A percentile compares a stretch with the other conserved stretches of the same genome.
phyloP scores from a whole-genome alignment of 2,113 vertebrate genomes.

The Phodopus roborovskii region DNA sequence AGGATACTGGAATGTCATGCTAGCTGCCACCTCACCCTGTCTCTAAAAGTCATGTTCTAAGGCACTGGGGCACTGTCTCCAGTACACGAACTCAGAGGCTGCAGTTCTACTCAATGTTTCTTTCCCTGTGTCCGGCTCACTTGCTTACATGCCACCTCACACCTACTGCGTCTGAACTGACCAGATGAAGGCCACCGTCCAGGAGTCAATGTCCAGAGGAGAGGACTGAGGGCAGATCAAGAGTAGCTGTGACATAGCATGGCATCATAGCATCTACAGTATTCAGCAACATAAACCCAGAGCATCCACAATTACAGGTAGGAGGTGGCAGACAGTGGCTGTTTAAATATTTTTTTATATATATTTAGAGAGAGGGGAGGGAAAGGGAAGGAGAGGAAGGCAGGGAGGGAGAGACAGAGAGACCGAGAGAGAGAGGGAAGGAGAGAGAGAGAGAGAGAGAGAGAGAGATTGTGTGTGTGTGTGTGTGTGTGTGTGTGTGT shows the following conservation, averaged over 20 bases:
- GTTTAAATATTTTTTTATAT: neutral
- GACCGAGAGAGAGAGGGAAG: neutral
- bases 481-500: no score
- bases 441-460: neutral
- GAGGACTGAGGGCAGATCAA: no score
- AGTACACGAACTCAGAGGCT: rapidly evolving
- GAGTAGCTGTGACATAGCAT: rapidly evolving
- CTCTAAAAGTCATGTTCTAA: neutral
- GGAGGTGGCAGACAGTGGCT: neutral
- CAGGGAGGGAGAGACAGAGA: no score
- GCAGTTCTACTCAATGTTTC: rapidly evolving
- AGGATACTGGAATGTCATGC: rapidly evolving
- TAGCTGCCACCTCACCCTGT: rapidly evolving
- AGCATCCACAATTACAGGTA: rapidly evolving
- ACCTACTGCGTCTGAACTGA: no score
- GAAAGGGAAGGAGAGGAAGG: no score
- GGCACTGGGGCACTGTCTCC: neutral
- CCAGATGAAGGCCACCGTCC: neutral
- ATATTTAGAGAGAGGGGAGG: neutral
- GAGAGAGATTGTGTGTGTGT: no score
- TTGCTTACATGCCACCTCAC: rapidly evolving
- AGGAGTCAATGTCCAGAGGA: rapidly evolving
- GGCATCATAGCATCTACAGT: rapidly evolving
- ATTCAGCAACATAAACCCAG: rapidly evolving
- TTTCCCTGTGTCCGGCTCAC: rapidly evolving